Evolutionary conservation across 2,113 vertebrate genomes (phyloP).

Genomic region (Pelmatolapia mariae): DNA sequence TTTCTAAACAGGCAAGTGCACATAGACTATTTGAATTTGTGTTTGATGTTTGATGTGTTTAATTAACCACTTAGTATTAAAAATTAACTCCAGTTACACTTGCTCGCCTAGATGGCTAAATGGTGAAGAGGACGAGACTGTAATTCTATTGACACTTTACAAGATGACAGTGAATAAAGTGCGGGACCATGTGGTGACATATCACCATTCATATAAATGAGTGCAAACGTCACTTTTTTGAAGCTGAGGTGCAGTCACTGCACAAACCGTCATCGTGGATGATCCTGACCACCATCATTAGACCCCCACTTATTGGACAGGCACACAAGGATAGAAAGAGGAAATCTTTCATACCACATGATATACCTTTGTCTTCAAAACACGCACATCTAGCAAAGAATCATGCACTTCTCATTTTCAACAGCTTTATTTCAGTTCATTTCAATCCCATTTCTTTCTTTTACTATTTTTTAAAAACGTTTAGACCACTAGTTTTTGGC

Average conservation of each 20-base stretch:
- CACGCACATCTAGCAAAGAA: neutral
- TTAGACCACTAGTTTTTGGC: neutral
- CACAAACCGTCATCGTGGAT: rapidly evolving
- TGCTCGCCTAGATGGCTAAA: neutral
- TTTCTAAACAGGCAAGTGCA: neutral
- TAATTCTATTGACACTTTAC: neutral
- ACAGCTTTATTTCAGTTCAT: neutral
- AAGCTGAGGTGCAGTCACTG: neutral
- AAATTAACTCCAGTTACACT: neutral
- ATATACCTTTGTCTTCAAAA: neutral
- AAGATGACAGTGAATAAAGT: neutral
- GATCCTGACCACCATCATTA: neutral
- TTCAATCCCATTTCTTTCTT: neutral
- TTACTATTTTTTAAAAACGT: neutral
- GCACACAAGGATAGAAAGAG: neutral
- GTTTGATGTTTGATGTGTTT: no score
- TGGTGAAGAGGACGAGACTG: neutral
- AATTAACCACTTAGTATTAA: no score
- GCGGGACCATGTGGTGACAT: neutral
- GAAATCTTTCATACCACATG: neutral
- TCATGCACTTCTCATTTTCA: neutral
- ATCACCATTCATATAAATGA: neutral
- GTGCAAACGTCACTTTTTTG: neutral
- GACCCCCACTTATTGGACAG: neutral
- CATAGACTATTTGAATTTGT: neutral